Percentiles rank a stretch among this genome's conserved stretches.
phyloP scores from a whole-genome alignment of 1,140 invertebrate species.

The Diuraphis noxia region DNA sequence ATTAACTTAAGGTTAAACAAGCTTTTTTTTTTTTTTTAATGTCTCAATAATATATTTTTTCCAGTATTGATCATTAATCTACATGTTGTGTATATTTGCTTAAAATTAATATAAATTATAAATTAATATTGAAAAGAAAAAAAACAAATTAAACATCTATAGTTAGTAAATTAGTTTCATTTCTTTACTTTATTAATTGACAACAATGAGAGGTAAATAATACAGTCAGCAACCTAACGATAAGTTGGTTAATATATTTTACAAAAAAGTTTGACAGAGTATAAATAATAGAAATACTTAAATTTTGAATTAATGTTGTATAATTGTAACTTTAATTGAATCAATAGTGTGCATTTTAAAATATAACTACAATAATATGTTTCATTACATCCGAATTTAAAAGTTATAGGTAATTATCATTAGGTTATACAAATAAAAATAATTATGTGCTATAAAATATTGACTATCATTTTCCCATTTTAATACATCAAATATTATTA shows the following conservation, averaged over 20 bases:
- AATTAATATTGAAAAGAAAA: not conserved
- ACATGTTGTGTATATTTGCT: not conserved
- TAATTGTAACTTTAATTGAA: not conserved
- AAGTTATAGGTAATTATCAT: not conserved
- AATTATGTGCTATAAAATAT: too few relatives aligned
- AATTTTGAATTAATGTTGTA: not conserved
- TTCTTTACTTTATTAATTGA: not conserved
- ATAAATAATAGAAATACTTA: not conserved
- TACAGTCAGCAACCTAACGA: not conserved
- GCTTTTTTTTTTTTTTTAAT: too few relatives aligned
- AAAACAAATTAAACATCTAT: not conserved
- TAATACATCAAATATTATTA: too few relatives aligned
- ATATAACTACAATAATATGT: not conserved
- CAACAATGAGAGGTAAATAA: not conserved
- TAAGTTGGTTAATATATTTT: not conserved
- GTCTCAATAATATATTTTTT: not conserved
- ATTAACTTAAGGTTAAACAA: too few relatives aligned
- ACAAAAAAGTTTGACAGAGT: not conserved
- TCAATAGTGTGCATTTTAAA: not conserved
- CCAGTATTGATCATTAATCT: not conserved
- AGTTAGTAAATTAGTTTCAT: not conserved
- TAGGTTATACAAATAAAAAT: not conserved
- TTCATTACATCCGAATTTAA: not conserved
- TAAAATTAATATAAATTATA: not conserved
- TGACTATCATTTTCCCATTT: too few relatives aligned